Percentiles rank a stretch among this genome's conserved stretches.
These are phyloP conservation scores for Athrips mouffetella DNA, from an alignment of 2,888 invertebrate genomes.

Conservation along the genomic window DNA sequence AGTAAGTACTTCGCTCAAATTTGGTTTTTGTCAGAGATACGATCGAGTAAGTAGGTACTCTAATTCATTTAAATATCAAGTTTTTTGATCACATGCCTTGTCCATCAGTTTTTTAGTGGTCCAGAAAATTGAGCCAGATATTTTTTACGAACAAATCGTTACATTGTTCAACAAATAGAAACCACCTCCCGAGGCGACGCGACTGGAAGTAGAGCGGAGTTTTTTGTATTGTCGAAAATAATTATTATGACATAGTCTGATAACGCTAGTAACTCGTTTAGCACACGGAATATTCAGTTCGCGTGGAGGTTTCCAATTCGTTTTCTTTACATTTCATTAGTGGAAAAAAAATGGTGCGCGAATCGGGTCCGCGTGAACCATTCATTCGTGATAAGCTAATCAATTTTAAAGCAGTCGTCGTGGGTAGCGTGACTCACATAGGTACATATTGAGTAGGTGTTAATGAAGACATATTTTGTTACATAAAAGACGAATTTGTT, in stretches of 20 bases:
- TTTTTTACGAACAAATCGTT: conserved; percentile 12
- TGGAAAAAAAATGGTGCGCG: conserved; percentile 10
- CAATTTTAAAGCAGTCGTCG: too few species aligned
- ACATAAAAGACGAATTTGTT: too few species aligned
- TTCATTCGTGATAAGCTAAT: background rate
- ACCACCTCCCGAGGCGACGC: conserved; percentile 38
- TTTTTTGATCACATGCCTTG: conserved; percentile 7
- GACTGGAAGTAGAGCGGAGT: conserved; percentile 43
- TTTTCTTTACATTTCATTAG: conserved; percentile 23
- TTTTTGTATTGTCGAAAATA: conserved; percentile 48
- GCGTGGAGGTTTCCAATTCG: conserved; percentile 25
- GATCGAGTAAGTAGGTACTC: background rate
- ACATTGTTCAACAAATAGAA: conserved; percentile 25
- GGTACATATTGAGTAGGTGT: too few species aligned
- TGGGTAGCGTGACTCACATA: too few species aligned
- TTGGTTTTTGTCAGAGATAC: background rate
- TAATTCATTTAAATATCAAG: background rate
- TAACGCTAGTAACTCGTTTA: conserved; percentile 58
- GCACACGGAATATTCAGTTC: conserved; percentile 17
- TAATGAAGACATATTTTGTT: too few species aligned
- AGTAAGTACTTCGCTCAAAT: background rate
- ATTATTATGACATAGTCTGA: conserved; percentile 70
- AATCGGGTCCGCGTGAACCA: background rate
- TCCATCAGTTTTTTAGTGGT: conserved; percentile 5
- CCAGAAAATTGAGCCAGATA: conserved; percentile 8